A percentile compares a stretch with the other conserved stretches of the same genome.
Evolutionary conservation across 1,140 invertebrate genomes (phyloP).

Genomic region (Eueides isabella): DNA sequence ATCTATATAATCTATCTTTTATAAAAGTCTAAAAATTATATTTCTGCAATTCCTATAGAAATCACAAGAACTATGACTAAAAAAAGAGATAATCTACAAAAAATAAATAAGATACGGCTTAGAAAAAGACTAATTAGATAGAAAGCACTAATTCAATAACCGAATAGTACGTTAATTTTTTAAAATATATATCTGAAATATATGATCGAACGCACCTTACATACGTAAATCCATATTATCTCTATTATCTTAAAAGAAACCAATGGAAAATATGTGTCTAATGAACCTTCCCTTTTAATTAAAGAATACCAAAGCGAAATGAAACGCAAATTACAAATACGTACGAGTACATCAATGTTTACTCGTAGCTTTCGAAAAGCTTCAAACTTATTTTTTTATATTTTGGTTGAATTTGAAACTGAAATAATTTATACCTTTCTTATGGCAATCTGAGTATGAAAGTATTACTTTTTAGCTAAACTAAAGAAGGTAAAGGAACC

Average conservation of each 20-base stretch:
- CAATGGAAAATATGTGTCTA: constrained; percentile 10
- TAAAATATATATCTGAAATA: neutral
- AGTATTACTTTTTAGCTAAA: too few relatives aligned
- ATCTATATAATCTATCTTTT: too few relatives aligned
- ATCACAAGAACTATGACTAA: too few relatives aligned
- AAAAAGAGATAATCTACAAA: too few relatives aligned
- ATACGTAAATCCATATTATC: neutral
- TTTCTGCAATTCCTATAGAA: too few relatives aligned
- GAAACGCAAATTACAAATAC: constrained; percentile 10
- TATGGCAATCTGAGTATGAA: neutral
- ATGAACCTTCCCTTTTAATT: constrained; percentile 3
- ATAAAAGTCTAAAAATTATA: too few relatives aligned
- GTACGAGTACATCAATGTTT: neutral
- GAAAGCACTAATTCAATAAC: too few relatives aligned
- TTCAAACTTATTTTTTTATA: neutral
- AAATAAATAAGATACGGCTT: too few relatives aligned
- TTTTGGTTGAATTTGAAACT: neutral
- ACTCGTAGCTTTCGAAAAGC: neutral
- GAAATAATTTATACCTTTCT: neutral
- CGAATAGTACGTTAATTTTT: too few relatives aligned
- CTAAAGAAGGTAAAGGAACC: too few relatives aligned
- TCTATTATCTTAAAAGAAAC: constrained; percentile 5
- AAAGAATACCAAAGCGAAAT: constrained; percentile 11
- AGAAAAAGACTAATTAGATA: too few relatives aligned
- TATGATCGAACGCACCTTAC: neutral